Percentiles rank a stretch among this genome's conserved stretches.
Evolutionary conservation across 2,113 vertebrate species (phyloP).

Genomic region (Hyperopisus bebe): DNA sequence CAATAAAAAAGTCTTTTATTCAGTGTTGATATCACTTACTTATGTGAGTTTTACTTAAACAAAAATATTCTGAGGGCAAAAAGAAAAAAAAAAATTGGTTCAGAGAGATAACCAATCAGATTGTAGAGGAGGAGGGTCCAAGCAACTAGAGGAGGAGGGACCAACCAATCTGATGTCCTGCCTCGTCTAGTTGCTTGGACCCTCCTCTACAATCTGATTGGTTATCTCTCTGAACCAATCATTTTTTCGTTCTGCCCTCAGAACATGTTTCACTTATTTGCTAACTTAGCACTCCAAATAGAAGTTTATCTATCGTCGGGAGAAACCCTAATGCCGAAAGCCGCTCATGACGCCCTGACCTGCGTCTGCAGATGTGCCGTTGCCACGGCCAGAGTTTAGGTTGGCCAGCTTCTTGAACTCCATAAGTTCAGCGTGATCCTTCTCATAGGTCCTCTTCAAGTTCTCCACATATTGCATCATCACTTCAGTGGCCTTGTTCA

Average conservation of each 20-base stretch:
- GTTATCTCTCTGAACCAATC: neutral
- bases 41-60: neutral
- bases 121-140: neutral
- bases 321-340: neutral
- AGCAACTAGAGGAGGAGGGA: too few species aligned
- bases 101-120: neutral
- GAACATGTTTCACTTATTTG: neutral
- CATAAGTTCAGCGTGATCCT: constrained; percentile 90
- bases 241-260: neutral
- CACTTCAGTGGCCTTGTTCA: constrained; percentile 95
- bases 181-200: neutral
- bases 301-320: neutral
- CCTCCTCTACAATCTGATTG: neutral
- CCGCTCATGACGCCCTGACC: constrained; percentile 38
- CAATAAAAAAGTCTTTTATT: neutral
- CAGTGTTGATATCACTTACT: neutral
- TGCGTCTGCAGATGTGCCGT: constrained; percentile 72
- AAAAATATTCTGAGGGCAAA: neutral
- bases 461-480: constrained; percentile 99
- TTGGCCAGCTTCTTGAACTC: constrained; percentile 97
- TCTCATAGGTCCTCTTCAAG: constrained; percentile 92
- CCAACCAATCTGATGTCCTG: neutral
- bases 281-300: neutral
- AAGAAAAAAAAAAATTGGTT: neutral
- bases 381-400: constrained; percentile 88